Evolutionary conservation across 64 coral and sea anemone genomes (phyloP).

Genomic region (Catalaphyllia jardinei): DNA sequence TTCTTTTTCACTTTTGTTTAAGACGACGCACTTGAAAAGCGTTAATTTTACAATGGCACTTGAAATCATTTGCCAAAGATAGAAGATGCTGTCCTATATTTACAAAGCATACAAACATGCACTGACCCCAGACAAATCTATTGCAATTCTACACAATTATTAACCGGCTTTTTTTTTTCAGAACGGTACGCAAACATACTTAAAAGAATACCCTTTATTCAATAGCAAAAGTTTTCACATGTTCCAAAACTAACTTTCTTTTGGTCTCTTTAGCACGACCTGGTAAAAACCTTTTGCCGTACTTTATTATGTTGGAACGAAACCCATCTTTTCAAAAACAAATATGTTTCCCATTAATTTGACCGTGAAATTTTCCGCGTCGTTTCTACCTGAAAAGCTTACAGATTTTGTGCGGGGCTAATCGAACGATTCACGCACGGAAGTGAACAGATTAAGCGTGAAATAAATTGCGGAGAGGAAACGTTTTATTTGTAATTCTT

Average conservation of each 20-base stretch:
- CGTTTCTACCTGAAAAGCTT: neutral
- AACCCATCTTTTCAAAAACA: neutral
- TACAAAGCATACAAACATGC: neutral
- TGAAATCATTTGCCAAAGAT: slow-evolving; percentile 43
- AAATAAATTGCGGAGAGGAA: slow-evolving; percentile 11
- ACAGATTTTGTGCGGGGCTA: neutral
- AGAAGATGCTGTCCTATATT: neutral
- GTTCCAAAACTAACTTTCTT: neutral
- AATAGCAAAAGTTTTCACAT: neutral
- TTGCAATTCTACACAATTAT: slow-evolving; percentile 5
- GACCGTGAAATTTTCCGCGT: neutral
- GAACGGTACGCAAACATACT: neutral
- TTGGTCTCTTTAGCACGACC: neutral
- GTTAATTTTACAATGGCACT: slow-evolving; percentile 38
- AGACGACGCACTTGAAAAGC: slow-evolving; percentile 14
- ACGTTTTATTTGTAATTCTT: slow-evolving; percentile 19
- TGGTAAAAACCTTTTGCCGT: neutral
- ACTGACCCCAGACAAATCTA: slow-evolving; percentile 10
- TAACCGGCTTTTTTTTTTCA: neutral
- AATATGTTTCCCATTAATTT: neutral
- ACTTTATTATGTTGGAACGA: neutral
- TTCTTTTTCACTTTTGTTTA: neutral
- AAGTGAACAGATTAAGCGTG: neutral
- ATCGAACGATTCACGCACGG: neutral
- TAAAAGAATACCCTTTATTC: neutral